Conservation (phyloP, 30 jellyfish, hydroid and myxozoan genomes). For the Morbakka virulenta region DNA sequence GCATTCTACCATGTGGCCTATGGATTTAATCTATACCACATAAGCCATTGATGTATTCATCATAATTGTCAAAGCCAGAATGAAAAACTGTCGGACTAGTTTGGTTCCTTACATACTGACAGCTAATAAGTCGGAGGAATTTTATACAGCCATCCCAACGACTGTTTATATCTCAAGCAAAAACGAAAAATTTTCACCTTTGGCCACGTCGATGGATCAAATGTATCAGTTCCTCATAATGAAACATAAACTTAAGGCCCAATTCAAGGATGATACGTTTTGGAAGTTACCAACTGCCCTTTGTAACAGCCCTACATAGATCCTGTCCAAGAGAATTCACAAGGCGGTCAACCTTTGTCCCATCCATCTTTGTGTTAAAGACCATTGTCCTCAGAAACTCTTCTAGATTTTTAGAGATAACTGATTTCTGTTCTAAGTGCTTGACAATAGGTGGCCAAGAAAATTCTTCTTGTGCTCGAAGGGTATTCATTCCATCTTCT, state of each 20-base stretch:
- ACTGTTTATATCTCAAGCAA: too few species aligned
- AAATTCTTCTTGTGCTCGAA: too few species aligned
- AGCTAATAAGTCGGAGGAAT: too few species aligned
- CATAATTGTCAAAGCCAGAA: conserved; percentile 19
- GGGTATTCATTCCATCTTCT: too few species aligned
- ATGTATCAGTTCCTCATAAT: neutral
- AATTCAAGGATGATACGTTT: neutral
- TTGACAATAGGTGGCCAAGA: too few species aligned
- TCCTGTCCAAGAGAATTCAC: conserved; percentile 11
- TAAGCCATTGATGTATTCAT: conserved; percentile 6
- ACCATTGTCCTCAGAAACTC: too few species aligned
- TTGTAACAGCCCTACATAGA: conserved; percentile 10
- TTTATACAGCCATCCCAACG: too few species aligned
- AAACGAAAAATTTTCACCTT: too few species aligned
- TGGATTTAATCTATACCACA: conserved; percentile 3
- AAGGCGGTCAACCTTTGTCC: conserved; percentile 15
- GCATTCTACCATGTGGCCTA: neutral
- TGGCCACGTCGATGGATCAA: conserved; percentile 1
- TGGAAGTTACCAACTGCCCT: conserved; percentile 5
- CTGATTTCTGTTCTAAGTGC: too few species aligned
- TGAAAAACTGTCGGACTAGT: conserved; percentile 22
- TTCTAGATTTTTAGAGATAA: too few species aligned
- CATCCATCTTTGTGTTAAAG: too few species aligned
- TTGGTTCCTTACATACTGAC: conserved; percentile 18
- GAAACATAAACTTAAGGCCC: neutral